Evolutionary conservation across 2,113 vertebrate species (phyloP).

Genomic region (Carassius auratus): DNA sequence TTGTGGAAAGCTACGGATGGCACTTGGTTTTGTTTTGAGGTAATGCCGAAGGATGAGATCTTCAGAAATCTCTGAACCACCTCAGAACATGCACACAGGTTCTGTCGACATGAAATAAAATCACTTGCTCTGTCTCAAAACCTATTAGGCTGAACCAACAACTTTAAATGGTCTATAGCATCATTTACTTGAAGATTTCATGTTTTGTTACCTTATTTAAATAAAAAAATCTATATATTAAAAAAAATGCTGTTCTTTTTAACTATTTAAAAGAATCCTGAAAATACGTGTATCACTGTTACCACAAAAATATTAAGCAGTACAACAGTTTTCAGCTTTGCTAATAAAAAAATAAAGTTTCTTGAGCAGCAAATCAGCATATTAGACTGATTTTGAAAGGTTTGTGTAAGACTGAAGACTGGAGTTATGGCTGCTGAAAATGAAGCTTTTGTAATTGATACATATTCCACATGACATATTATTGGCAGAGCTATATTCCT

Average conservation of each 20-base stretch:
- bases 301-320: neutral
- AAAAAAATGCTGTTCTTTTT: neutral
- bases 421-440: neutral
- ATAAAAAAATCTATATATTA: neutral
- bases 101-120: neutral
- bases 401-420: neutral
- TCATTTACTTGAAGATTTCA: neutral
- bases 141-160: neutral
- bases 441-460: neutral
- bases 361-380: neutral
- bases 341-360: neutral
- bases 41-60: neutral
- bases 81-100: neutral
- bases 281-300: neutral
- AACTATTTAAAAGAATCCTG: neutral
- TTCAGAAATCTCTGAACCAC: neutral
- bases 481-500: neutral
- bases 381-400: neutral
- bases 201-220: neutral
- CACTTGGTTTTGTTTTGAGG: constrained; percentile 8
- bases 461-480: neutral
- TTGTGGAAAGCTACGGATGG: constrained; percentile 40
- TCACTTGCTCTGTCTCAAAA: neutral
- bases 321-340: neutral
- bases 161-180: neutral